phyloP scores from a whole-genome alignment of 2,888 invertebrate species.

The Leucania comma region DNA sequence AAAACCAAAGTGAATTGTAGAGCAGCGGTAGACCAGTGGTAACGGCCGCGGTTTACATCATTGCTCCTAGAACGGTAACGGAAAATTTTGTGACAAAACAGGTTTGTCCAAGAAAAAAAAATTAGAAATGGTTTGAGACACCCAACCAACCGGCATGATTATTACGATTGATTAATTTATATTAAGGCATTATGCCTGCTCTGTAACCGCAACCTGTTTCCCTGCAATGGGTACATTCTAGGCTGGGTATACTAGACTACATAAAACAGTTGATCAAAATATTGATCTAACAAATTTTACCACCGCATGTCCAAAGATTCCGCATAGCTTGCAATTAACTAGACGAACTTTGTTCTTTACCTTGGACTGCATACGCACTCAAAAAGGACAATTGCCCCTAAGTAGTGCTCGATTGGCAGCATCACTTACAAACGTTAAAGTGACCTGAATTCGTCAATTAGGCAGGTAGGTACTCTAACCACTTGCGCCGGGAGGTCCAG shows the following conservation, averaged over 20 bases:
- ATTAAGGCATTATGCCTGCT: no score
- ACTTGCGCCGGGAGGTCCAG: constrained; percentile 9
- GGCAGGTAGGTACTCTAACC: constrained; percentile 5
- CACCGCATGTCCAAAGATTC: neutral
- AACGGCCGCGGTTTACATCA: neutral
- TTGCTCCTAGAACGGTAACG: neutral
- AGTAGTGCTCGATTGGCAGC: constrained; percentile 35
- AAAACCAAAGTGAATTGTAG: neutral
- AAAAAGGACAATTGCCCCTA: constrained; percentile 36
- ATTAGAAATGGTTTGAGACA: neutral
- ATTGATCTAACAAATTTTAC: neutral
- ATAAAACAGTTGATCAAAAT: neutral
- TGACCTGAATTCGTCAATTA: constrained; percentile 51
- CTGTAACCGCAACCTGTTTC: neutral
- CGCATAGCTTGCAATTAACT: neutral
- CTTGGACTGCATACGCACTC: constrained; percentile 2
- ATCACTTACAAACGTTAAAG: constrained; percentile 31
- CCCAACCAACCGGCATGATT: neutral
- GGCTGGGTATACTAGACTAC: neutral
- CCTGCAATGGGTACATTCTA: neutral
- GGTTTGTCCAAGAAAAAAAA: neutral
- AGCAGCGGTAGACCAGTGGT: neutral
- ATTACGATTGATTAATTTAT: no score
- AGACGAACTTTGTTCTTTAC: neutral
- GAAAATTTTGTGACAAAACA: neutral